Percentiles rank a stretch among this genome's conserved stretches.
Conservation (phyloP, 2,888 invertebrate species). For the Lordiphosa andalusiaca region DNA sequence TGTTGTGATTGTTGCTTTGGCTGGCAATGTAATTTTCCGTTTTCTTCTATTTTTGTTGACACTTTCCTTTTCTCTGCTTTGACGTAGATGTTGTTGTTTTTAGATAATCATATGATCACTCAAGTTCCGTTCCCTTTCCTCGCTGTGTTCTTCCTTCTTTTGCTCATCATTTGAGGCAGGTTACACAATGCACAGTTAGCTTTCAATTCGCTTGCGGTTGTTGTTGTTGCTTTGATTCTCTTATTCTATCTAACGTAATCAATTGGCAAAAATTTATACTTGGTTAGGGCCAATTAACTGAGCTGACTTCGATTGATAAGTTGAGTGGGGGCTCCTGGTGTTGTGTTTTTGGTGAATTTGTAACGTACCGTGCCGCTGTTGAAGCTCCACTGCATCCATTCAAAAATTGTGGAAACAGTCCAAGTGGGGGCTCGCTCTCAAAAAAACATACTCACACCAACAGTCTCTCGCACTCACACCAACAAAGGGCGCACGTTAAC, state of each 20-base stretch:
- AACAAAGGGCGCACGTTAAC: slow-evolving; percentile 11
- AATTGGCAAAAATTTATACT: slow-evolving; percentile 40
- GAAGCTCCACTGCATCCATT: slow-evolving; percentile 32
- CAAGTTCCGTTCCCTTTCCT: slow-evolving; percentile 12
- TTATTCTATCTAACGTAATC: slow-evolving; percentile 5
- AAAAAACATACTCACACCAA: slow-evolving; percentile 3
- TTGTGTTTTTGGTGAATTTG: slow-evolving; percentile 13
- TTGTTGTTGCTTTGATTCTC: slow-evolving; percentile 9
- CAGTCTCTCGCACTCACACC: no score
- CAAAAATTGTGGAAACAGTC: slow-evolving; percentile 7
- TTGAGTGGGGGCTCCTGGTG: slow-evolving; percentile 6
- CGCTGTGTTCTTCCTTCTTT: slow-evolving; percentile 7
- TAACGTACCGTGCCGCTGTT: slow-evolving; percentile 29
- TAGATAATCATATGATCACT: slow-evolving; percentile 49
- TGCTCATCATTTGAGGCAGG: slow-evolving; percentile 27
- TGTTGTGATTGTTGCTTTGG: slow-evolving; percentile 4
- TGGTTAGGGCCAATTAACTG: slow-evolving; percentile 43
- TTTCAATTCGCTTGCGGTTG: slow-evolving; percentile 21
- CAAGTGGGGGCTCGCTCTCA: no score
- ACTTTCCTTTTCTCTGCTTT: slow-evolving; percentile 21
- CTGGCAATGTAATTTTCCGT: slow-evolving; percentile 1
- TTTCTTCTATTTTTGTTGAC: slow-evolving; percentile 19
- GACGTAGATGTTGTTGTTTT: slow-evolving; percentile 13
- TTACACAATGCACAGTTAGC: slow-evolving; percentile 59
- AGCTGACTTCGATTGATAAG: slow-evolving; percentile 10